Evolutionary conservation across 2,888 invertebrate species (phyloP).

Genomic region (Xylota segnis): DNA sequence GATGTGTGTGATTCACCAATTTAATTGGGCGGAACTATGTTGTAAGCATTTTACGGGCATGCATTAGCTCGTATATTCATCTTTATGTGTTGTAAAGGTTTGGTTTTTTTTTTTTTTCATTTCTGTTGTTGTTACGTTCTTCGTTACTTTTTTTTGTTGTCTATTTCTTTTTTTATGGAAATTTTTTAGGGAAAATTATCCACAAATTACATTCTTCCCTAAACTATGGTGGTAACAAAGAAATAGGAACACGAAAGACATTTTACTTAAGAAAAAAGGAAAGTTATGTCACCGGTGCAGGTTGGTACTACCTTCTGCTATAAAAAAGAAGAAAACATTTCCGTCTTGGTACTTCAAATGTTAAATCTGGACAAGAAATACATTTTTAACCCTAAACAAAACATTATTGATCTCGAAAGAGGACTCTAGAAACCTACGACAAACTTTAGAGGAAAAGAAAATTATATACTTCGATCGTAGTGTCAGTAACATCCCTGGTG

Average conservation of each 20-base stretch:
- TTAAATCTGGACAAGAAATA: too few species aligned
- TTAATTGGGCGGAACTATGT: constrained; percentile 63
- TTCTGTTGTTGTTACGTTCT: not conserved
- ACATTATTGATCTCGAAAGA: too few species aligned
- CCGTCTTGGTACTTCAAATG: too few species aligned
- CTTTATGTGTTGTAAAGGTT: constrained; percentile 38
- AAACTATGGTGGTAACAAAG: constrained; percentile 14
- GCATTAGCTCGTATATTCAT: constrained; percentile 47
- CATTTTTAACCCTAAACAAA: too few species aligned
- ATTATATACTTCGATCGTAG: too few species aligned
- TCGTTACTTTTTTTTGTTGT: too few species aligned
- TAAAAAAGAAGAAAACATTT: not conserved
- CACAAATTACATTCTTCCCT: constrained; percentile 27
- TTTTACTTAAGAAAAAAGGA: not conserved
- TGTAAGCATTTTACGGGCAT: constrained; percentile 55
- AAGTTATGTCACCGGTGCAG: not conserved
- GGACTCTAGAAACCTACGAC: too few species aligned
- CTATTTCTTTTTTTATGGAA: constrained; percentile 5
- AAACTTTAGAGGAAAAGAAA: too few species aligned
- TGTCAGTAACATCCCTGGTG: too few species aligned
- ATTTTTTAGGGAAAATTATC: constrained; percentile 21
- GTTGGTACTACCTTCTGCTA: not conserved
- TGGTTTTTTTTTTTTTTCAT: constrained; percentile 21
- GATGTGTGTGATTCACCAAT: constrained; percentile 61
- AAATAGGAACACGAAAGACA: not conserved